These are phyloP conservation scores for Seriola rivoliana DNA, from an alignment of 2,113 vertebrate species.

Conservation along the genomic window DNA sequence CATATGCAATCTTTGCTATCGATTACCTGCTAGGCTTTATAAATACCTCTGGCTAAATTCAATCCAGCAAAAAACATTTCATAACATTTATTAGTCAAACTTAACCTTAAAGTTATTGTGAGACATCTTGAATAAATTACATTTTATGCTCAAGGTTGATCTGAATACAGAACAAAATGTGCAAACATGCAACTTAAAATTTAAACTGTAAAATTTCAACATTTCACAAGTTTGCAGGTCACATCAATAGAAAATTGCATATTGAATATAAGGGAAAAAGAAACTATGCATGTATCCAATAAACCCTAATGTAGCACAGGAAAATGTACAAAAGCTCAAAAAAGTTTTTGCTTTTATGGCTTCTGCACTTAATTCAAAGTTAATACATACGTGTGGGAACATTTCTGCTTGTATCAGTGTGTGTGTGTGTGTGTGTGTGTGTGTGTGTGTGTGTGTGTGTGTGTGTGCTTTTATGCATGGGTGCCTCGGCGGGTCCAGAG, in stretches of 20 bases:
- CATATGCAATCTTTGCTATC: neutral
- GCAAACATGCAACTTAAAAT: neutral
- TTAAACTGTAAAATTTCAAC: neutral
- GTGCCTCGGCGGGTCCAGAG: constrained; percentile 35
- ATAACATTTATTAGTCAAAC: neutral
- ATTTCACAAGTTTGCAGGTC: neutral
- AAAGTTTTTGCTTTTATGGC: neutral
- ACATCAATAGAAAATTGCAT: neutral
- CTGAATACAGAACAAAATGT: neutral
- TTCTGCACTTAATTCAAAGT: constrained; percentile 7
- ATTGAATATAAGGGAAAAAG: too few species aligned
- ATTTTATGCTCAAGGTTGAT: neutral
- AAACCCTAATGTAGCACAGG: too few species aligned
- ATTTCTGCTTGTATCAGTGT: constrained; percentile 19
- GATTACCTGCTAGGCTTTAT: neutral
- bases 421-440: constrained; percentile 38
- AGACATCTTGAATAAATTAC: neutral
- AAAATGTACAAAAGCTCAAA: neutral
- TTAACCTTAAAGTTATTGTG: neutral
- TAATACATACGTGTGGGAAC: constrained; percentile 7
- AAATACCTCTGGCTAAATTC: constrained; percentile 3
- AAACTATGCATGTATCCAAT: neutral
- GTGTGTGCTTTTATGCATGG: constrained; percentile 41
- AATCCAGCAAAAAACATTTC: neutral
- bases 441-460: constrained; percentile 34